Evolutionary conservation across 2,888 invertebrate genomes (phyloP), one percentile per base, ranked within the genome.

Genomic region (Caenorhabditis becei): DNA sequence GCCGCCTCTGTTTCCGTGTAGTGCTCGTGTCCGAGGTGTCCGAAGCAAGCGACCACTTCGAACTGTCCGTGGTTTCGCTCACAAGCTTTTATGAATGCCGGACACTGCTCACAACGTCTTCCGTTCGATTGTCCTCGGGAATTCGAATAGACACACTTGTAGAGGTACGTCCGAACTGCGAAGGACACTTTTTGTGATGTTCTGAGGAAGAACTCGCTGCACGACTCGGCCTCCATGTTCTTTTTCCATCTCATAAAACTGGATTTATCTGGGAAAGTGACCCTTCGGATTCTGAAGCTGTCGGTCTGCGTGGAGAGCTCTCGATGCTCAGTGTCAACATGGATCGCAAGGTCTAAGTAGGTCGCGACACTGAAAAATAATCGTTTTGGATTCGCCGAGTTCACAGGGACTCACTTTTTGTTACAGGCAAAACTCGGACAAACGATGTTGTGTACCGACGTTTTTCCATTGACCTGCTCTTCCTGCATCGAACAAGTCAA

Each of bases 41-140:
- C 84, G 26, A 84, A 84, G 37, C 84, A 84, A 8, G 84, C 84
- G 20, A 84, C 84, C 2, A 78, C 81, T 49, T 84, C 84, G 37
- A 47, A 70, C 18, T 67, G 66, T 11, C 84, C 84, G 49, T 63
- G 69, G 8, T 65, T 66, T 14, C 84, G n/a, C 35, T 75, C 75
- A 37, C 82, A 72, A 16, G 24, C 35, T 37, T 82, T 66, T 16
- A 84, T 81, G 47, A 84, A 84, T 3, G 84, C 75, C 1, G 84
- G 83, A 69, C 84, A 84, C 26, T 84, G 84, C n/a, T 79, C 83
- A 54, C 77, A 77, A 20, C 63, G 26, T 28, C 37, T 51, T 26
- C 63, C 61, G 24, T 63, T 66, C 16, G 67, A n/a, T 2, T 67
- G 54, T 5, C 81, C 81, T 11, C 77, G 53, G n/a, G 81, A 77